Conservation (phyloP, 2,113 vertebrate species). For the Isurus oxyrinchus region DNA sequence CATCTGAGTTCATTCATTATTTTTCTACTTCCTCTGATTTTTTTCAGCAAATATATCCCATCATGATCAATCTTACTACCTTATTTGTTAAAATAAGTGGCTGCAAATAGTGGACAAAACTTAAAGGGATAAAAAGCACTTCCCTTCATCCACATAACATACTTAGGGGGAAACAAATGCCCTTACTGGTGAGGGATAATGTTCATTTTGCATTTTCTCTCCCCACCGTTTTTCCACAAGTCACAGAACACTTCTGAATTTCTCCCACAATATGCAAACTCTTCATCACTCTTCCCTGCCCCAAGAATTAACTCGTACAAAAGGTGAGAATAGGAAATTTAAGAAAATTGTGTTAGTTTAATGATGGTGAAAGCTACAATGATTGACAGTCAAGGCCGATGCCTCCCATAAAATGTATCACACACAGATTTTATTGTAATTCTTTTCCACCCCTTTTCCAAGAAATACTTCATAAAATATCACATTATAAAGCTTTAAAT, state of each 20-base stretch:
- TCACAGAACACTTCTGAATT: neutral
- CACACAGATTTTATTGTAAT: neutral
- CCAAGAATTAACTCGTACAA: neutral
- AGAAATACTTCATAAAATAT: neutral
- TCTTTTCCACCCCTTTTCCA: neutral
- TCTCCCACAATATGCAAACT: neutral
- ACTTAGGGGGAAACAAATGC: neutral
- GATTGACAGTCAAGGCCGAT: neutral
- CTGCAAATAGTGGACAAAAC: neutral
- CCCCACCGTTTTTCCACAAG: neutral
- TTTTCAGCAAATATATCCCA: neutral
- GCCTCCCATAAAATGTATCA: neutral
- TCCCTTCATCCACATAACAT: neutral
- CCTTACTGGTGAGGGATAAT: neutral
- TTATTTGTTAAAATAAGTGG: neutral
- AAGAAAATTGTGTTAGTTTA: neutral
- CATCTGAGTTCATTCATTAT: no score
- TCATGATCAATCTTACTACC: neutral
- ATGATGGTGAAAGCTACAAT: neutral
- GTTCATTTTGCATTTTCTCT: neutral
- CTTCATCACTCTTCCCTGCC: neutral
- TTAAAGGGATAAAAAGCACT: neutral
- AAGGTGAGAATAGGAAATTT: neutral
- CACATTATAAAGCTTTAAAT: neutral
- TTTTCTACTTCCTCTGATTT: neutral